These are phyloP conservation scores for Suncus etruscus DNA, from an alignment of 2,113 vertebrate species.

Conservation along the genomic window DNA sequence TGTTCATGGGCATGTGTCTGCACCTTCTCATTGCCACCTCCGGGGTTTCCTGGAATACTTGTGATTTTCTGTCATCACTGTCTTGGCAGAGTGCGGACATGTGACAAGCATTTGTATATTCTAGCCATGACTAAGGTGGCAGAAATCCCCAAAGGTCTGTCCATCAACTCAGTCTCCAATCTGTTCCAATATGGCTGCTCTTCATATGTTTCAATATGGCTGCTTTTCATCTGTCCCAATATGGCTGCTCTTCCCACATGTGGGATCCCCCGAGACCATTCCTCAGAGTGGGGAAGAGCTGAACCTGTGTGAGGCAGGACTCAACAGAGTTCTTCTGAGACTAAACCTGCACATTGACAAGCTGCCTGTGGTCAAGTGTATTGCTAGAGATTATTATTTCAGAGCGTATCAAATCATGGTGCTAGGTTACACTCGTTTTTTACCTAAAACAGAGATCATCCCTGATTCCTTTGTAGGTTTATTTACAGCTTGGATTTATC, in stretches of 20 bases:
- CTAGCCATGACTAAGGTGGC: not conserved
- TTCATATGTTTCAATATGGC: not conserved
- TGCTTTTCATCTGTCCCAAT: not conserved
- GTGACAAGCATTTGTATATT: not conserved
- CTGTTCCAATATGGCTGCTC: not conserved
- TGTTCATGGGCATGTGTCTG: not conserved
- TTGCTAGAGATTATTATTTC: not conserved
- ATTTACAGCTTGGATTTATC: no score
- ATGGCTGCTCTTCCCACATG: not conserved
- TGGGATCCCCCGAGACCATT: not conserved
- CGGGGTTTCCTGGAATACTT: conserved; percentile 49
- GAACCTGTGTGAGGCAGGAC: not conserved
- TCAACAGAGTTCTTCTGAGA: not conserved
- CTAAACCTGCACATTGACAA: not conserved
- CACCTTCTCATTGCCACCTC: conserved; percentile 46
- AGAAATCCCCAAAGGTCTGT: not conserved
- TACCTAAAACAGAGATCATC: no score
- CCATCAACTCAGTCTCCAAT: not conserved
- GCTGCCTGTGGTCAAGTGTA: not conserved
- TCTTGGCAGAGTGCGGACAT: conserved; percentile 49
- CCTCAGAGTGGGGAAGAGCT: not conserved
- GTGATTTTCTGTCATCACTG: conserved; percentile 72
- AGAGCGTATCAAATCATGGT: not conserved
- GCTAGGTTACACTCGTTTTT: no score
- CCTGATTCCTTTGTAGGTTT: no score